Evolutionary conservation across 1,140 invertebrate genomes (phyloP).

Genomic region (Panagrolaimus sp.): DNA sequence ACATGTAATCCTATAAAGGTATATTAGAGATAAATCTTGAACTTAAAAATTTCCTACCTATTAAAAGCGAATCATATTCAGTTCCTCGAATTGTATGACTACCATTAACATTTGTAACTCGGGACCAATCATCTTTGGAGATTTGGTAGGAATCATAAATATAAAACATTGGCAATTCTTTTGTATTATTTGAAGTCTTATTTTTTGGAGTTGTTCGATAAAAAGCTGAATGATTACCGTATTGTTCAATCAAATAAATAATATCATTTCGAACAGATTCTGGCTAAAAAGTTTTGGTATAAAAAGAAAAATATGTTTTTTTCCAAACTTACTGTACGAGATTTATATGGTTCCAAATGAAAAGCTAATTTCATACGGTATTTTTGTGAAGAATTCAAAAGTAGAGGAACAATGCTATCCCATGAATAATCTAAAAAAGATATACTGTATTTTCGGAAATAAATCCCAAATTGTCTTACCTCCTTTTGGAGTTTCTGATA

Average conservation of each 20-base stretch:
- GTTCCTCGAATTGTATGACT: slow-evolving; percentile 59
- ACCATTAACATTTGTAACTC: slow-evolving; percentile 56
- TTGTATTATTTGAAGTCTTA: slow-evolving; percentile 26
- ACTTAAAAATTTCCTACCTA: slow-evolving; percentile 40
- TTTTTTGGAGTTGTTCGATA: slow-evolving; percentile 53
- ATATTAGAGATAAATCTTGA: background rate
- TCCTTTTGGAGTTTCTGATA: slow-evolving; percentile 34
- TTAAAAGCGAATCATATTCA: slow-evolving; percentile 62
- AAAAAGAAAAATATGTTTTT: no score
- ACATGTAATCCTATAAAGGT: slow-evolving; percentile 60
- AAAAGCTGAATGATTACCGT: slow-evolving; percentile 63
- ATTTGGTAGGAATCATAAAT: slow-evolving; percentile 63
- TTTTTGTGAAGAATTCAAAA: slow-evolving; percentile 58
- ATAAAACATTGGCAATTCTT: slow-evolving; percentile 62
- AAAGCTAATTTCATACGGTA: slow-evolving; percentile 62
- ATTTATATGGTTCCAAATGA: slow-evolving; percentile 64
- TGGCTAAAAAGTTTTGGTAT: background rate
- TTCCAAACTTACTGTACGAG: slow-evolving; percentile 56
- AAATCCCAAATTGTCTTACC: slow-evolving; percentile 24
- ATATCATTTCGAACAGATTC: slow-evolving; percentile 57
- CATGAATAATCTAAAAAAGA: slow-evolving; percentile 39
- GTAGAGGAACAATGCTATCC: slow-evolving; percentile 42
- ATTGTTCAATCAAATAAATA: slow-evolving; percentile 61
- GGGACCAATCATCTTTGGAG: slow-evolving; percentile 57
- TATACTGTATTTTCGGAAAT: slow-evolving; percentile 19